Evolutionary conservation across 64 coral and sea anemone species (phyloP).

Genomic region (Porites australiensis): DNA sequence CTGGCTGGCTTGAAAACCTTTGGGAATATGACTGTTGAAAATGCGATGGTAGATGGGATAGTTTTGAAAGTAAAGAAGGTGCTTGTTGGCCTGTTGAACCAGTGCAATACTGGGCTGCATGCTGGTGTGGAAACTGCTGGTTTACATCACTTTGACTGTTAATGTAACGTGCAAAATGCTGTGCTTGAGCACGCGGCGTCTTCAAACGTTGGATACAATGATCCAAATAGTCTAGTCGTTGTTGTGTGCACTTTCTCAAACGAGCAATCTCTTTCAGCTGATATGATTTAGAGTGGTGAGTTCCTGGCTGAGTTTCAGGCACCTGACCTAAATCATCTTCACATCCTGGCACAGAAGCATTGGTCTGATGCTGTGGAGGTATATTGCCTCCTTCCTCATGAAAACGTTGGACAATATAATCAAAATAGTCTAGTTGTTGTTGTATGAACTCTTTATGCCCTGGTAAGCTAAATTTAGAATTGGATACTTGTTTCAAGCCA

Average conservation of each 20-base stretch:
- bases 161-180: background rate
- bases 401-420: slow-evolving; percentile 40
- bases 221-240: no score
- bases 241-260: no score
- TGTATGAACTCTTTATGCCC: slow-evolving; percentile 23
- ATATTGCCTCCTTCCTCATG: background rate
- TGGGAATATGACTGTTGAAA: slow-evolving; percentile 30
- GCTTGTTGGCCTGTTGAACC: slow-evolving; percentile 31
- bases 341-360: background rate
- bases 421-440: slow-evolving; percentile 34
- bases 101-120: background rate
- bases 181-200: slow-evolving; percentile 31
- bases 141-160: slow-evolving; percentile 18
- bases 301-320: background rate
- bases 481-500: slow-evolving; percentile 3
- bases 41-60: slow-evolving; percentile 67
- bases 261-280: slow-evolving; percentile 46
- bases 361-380: background rate
- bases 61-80: slow-evolving; percentile 13
- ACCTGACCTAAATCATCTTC: slow-evolving; percentile 15
- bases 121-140: background rate
- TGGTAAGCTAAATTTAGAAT: background rate
- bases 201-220: no score
- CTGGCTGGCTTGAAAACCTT: slow-evolving; percentile 21
- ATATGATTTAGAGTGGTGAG: slow-evolving; percentile 31